These are phyloP conservation scores for Catharus ustulatus DNA, from an alignment of 2,797 vertebrate species.

Conservation along the genomic window DNA sequence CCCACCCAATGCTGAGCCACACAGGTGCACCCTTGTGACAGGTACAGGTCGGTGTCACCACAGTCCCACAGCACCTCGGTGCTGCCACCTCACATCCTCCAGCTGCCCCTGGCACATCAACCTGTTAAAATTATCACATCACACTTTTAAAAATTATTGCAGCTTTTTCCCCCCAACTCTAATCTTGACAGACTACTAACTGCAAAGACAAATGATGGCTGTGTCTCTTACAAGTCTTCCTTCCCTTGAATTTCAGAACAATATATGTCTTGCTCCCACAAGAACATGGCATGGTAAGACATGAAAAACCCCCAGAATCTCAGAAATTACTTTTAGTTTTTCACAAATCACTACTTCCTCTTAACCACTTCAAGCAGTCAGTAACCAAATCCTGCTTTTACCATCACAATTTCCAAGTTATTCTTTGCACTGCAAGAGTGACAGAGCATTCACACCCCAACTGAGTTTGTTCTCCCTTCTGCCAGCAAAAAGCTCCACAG, in stretches of 20 bases:
- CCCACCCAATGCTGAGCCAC: not conserved
- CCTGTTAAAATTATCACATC: too few species aligned
- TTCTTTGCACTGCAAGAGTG: not conserved
- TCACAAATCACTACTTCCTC: constrained; percentile 8
- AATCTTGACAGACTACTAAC: not conserved
- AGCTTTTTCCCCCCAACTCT: not conserved
- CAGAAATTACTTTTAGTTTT: not conserved
- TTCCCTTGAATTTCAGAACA: not conserved
- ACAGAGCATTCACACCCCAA: not conserved
- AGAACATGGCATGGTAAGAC: not conserved
- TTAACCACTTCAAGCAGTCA: not conserved
- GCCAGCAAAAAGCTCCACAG: not conserved
- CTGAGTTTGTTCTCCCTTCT: not conserved
- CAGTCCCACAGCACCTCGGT: not conserved
- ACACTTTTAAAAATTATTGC: not conserved
- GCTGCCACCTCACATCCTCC: not conserved
- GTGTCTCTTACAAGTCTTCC: not conserved
- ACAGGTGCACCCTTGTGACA: not conserved
- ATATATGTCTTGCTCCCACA: not conserved
- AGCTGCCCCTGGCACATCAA: not conserved
- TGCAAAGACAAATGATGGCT: not conserved
- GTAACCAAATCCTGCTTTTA: constrained; percentile 26
- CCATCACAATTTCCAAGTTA: constrained; percentile 5
- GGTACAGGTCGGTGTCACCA: not conserved
- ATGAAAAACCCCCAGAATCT: not conserved